These are phyloP conservation scores for Plectropomus leopardus DNA, from an alignment of 2,113 vertebrate genomes.

Conservation along the genomic window DNA sequence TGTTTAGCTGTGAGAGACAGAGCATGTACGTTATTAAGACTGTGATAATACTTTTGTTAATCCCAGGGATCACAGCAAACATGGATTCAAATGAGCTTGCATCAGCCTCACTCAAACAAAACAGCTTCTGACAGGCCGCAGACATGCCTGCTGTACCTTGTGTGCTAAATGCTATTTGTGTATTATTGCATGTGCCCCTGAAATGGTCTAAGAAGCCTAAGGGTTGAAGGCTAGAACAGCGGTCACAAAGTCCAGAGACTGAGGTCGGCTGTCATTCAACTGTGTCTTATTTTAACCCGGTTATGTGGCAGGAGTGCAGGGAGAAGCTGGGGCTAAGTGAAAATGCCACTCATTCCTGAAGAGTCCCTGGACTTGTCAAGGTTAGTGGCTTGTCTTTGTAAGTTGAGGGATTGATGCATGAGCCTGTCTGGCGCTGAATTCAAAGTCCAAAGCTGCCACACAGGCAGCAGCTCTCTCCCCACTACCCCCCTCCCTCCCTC, in stretches of 20 bases:
- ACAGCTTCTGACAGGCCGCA: slow-evolving; percentile 26
- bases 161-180: slow-evolving; percentile 50
- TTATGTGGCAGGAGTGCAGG: slow-evolving; percentile 90
- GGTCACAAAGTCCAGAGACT: slow-evolving; percentile 88
- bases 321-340: slow-evolving; percentile 89
- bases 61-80: slow-evolving; percentile 39
- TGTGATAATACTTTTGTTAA: slow-evolving; percentile 32
- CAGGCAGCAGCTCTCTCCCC: slow-evolving; percentile 72
- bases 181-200: slow-evolving; percentile 35
- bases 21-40: slow-evolving; percentile 24
- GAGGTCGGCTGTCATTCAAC: slow-evolving; percentile 88
- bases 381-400: slow-evolving; percentile 96
- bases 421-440: slow-evolving; percentile 93
- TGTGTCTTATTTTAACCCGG: slow-evolving; percentile 93
- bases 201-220: slow-evolving; percentile 49
- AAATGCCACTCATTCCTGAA: slow-evolving; percentile 94
- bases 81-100: slow-evolving; percentile 22
- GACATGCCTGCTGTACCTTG: slow-evolving; percentile 19
- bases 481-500: slow-evolving; percentile 11
- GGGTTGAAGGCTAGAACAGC: slow-evolving; percentile 89
- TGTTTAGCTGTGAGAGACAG: slow-evolving; percentile 10
- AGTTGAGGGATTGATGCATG: slow-evolving; percentile 98
- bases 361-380: slow-evolving; percentile 94
- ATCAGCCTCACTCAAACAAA: slow-evolving; percentile 29
- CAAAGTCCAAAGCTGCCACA: slow-evolving; percentile 94